Evolutionary conservation across 2,797 vertebrate genomes (phyloP).

Genomic region (Ceyx erithaca): DNA sequence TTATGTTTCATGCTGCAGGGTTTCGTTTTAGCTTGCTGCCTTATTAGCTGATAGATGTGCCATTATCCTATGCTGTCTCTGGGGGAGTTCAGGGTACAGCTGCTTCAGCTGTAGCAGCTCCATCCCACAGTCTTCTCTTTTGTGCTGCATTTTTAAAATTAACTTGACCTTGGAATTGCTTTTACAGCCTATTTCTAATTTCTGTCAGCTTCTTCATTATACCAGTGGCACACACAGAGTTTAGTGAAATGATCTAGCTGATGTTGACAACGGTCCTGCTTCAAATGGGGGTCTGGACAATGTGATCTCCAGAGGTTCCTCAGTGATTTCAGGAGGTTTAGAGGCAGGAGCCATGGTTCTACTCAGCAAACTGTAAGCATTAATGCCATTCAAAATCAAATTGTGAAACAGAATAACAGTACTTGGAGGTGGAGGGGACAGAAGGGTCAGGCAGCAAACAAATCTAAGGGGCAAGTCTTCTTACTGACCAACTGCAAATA

Average conservation of each 20-base stretch:
- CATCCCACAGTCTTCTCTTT: background rate
- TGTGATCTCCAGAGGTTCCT: background rate
- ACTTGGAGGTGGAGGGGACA: background rate
- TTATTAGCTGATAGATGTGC: background rate
- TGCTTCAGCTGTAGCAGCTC: background rate
- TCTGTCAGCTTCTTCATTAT: background rate
- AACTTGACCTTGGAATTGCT: background rate
- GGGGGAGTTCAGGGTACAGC: background rate
- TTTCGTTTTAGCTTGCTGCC: fast-evolving
- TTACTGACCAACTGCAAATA: background rate
- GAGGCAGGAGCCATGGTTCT: fast-evolving
- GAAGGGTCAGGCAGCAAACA: background rate
- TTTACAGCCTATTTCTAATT: background rate
- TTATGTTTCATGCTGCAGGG: background rate
- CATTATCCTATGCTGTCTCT: background rate
- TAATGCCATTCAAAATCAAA: background rate
- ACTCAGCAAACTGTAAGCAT: background rate
- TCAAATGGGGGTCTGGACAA: background rate
- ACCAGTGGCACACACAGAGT: background rate
- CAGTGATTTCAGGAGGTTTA: too few species aligned
- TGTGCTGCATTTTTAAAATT: background rate
- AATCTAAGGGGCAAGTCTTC: background rate
- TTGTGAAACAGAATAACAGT: background rate
- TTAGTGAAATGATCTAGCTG: background rate
- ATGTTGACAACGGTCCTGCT: background rate